phyloP scores from a whole-genome alignment of 37 sponge, comb jelly and placozoan species.

The Halisarca cf. caerulea region DNA sequence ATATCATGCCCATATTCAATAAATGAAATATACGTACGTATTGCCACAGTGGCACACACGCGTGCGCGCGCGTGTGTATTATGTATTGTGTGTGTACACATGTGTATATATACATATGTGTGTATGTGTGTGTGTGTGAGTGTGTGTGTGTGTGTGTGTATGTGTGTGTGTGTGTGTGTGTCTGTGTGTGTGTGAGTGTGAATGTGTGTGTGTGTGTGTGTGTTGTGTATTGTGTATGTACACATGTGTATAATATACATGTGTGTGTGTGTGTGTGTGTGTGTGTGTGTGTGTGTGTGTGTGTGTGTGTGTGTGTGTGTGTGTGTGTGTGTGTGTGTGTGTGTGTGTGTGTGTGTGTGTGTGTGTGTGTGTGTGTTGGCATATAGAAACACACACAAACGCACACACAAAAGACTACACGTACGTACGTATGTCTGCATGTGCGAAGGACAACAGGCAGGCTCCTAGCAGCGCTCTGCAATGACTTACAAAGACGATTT shows the following conservation, averaged over 20 bases:
- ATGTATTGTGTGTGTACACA: no score
- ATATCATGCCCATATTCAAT: no score
- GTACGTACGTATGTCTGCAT: not conserved
- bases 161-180: constrained; percentile 40
- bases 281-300: constrained; percentile 32
- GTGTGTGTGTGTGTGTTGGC: constrained; percentile 29
- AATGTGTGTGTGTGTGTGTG: constrained; percentile 17
- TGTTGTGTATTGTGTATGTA: no score
- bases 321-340: constrained; percentile 36
- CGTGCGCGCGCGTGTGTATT: no score
- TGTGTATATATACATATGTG: not conserved
- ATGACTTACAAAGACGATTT: no score
- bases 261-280: constrained; percentile 37
- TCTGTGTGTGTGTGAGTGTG: constrained; percentile 8
- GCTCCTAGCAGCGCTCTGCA: no score
- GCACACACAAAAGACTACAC: not conserved
- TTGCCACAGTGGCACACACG: no score
- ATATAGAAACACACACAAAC: not conserved
- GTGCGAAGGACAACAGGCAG: not conserved
- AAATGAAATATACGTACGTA: no score
- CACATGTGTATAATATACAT: not conserved
- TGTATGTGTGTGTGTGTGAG: constrained; percentile 5
- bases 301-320: constrained; percentile 38
- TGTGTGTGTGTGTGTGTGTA: constrained; percentile 34
- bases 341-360: constrained; percentile 33